Evolutionary conservation across 1,140 invertebrate species (phyloP).

Genomic region (Dufourea novaeangliae): DNA sequence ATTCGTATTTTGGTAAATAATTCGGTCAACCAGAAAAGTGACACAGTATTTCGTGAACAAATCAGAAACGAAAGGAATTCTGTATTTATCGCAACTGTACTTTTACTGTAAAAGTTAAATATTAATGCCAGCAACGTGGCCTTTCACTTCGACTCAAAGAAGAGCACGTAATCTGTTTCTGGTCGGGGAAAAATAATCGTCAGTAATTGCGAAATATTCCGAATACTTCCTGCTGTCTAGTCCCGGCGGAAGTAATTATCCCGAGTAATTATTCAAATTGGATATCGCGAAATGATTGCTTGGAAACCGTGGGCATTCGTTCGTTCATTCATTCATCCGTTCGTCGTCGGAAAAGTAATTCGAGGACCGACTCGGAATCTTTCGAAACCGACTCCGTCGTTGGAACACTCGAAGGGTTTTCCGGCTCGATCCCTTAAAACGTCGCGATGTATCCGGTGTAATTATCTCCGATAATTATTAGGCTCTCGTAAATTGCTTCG

Average conservation of each 20-base stretch:
- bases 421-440: not conserved
- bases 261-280: slow-evolving; percentile 37
- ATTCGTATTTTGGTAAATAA: too few species aligned
- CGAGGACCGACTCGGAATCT: not conserved
- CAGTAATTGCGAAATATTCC: not conserved
- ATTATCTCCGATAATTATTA: slow-evolving; percentile 9
- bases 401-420: not conserved
- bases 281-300: slow-evolving; percentile 6
- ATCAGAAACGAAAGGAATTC: too few species aligned
- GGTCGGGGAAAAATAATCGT: slow-evolving; percentile 3
- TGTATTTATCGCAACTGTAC: too few species aligned
- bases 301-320: not conserved
- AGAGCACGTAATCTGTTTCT: not conserved
- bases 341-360: slow-evolving; percentile 3
- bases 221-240: not conserved
- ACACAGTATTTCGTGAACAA: too few species aligned
- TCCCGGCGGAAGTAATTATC: not conserved
- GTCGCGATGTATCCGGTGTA: not conserved
- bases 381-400: not conserved
- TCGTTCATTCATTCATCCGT: not conserved
- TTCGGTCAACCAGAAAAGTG: too few species aligned
- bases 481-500: not conserved
- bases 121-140: too few species aligned
- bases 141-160: too few species aligned
- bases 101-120: too few species aligned